Evolutionary conservation across 2,797 vertebrate species (phyloP), one percentile per base, ranked within the genome.

Genomic region (Sibirionetta formosa): DNA sequence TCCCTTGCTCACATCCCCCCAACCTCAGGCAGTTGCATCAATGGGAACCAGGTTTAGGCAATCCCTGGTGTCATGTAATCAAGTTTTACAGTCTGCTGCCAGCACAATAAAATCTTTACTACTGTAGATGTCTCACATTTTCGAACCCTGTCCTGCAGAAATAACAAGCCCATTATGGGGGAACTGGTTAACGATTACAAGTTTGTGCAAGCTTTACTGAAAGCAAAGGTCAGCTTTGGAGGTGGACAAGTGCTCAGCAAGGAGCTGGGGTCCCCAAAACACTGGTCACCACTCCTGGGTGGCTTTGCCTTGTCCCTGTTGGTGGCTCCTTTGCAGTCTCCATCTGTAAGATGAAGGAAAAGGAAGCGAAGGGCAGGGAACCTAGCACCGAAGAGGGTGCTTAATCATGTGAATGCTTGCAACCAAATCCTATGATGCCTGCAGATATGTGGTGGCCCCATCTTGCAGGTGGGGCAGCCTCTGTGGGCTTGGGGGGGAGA

Each of bases 71-170:
- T 50, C 91, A 72, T 78, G 88, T 95, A 96, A 93, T 94, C 68
- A 60, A 81, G 92, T 93, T 96, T 97, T 94, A 95, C 60, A 90
- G 86, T 93, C 92, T 1, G 0, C 64, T 91, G 90, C 73, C 76
- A 91, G 66, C 61, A 81, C 90, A 96, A 90, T 96, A 96, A 94
- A 95, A 87, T 78, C 93, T 94, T 95, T 88, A 96, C 94, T 95
- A 94, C 76, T 89, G 90, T 95, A 95, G 75, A 86, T 96, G 86
- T 94, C 91, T 90, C 4, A 10, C 86, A 82, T 96, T 96, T 95
- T 96, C 82, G 2, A 96, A 88, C 33, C 38, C 80, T n/a, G 3
- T 90, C 75, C 90, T 80, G 85, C 84, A 94, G 94, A 94, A 94
- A 79, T 73, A 87, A 57, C 77, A 90, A 64, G 48, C 46, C 50